Evolutionary conservation across 1,140 invertebrate genomes (phyloP).

Genomic region (Heliconius hewitsoni): DNA sequence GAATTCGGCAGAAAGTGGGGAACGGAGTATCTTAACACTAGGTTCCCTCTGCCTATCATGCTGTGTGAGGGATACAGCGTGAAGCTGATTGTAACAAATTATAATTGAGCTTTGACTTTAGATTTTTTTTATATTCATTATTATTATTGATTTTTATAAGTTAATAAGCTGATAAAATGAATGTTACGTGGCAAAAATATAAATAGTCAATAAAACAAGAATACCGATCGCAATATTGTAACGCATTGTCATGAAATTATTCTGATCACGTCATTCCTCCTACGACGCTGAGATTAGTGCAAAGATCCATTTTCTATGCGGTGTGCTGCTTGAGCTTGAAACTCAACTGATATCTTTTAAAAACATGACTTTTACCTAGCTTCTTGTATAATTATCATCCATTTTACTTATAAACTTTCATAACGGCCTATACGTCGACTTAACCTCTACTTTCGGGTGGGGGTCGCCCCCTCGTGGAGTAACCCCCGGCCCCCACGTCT

Average conservation of each 20-base stretch:
- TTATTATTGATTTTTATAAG: background rate
- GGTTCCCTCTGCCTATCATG: too few relatives aligned
- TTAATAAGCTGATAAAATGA: background rate
- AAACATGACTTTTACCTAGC: conserved; percentile 73
- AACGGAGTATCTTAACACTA: too few relatives aligned
- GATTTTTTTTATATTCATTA: too few relatives aligned
- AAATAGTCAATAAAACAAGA: background rate
- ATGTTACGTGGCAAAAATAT: background rate
- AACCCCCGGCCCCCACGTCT: conserved; percentile 51
- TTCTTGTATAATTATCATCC: conserved; percentile 79
- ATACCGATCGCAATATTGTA: background rate
- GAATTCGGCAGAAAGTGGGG: too few relatives aligned
- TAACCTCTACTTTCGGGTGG: conserved; percentile 76
- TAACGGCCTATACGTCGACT: conserved; percentile 81
- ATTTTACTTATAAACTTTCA: conserved; percentile 81
- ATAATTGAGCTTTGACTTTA: too few relatives aligned
- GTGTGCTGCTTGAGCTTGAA: conserved; percentile 38
- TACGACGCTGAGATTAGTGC: conserved; percentile 27
- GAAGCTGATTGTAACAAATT: too few relatives aligned
- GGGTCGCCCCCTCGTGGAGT: conserved; percentile 45
- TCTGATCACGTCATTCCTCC: conserved; percentile 31
- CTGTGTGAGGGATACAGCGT: too few relatives aligned
- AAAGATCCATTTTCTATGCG: conserved; percentile 48
- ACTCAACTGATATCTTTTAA: conserved; percentile 67
- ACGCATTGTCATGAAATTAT: conserved; percentile 27